A percentile compares a stretch with the other conserved stretches of the same genome.
Evolutionary conservation across 1,140 invertebrate species (phyloP).

Genomic region (Patella vulgata): DNA sequence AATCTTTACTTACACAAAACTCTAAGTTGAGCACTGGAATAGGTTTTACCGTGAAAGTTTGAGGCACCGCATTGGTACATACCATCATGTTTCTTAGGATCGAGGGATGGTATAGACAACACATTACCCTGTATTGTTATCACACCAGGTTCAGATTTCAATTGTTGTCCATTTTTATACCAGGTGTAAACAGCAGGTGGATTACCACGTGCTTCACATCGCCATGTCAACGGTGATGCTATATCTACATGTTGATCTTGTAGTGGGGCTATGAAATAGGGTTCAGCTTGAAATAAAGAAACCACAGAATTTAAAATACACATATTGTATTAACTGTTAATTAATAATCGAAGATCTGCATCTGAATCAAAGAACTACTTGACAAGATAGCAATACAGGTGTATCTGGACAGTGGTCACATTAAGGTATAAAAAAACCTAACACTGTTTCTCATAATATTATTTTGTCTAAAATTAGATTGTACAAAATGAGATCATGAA

Average conservation of each 20-base stretch:
- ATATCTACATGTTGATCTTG: constrained; percentile 89
- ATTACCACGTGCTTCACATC: constrained; percentile 95
- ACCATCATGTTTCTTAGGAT: constrained; percentile 76
- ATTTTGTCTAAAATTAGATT: too few species aligned
- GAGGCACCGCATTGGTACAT: constrained; percentile 95
- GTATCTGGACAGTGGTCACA: too few species aligned
- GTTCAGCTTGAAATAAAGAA: constrained; percentile 74
- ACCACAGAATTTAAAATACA: not conserved
- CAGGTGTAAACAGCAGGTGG: constrained; percentile 92
- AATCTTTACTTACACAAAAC: constrained; percentile 71
- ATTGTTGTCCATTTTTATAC: constrained; percentile 78
- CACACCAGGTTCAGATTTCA: constrained; percentile 69
- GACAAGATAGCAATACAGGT: not conserved
- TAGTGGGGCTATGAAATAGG: constrained; percentile 91
- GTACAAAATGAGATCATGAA: too few species aligned
- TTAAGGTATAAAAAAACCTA: too few species aligned
- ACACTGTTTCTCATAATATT: too few species aligned
- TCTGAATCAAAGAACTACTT: not conserved
- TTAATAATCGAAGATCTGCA: not conserved
- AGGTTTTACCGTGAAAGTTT: constrained; percentile 88
- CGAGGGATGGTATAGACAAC: constrained; percentile 34
- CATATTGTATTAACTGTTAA: not conserved
- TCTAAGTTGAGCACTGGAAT: constrained; percentile 88
- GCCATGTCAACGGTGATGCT: constrained; percentile 84
- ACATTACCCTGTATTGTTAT: constrained; percentile 31